Percentiles rank a stretch among this genome's conserved stretches.
Evolutionary conservation across 2,888 invertebrate genomes (phyloP).

Genomic region (Halocaridina rubra): DNA sequence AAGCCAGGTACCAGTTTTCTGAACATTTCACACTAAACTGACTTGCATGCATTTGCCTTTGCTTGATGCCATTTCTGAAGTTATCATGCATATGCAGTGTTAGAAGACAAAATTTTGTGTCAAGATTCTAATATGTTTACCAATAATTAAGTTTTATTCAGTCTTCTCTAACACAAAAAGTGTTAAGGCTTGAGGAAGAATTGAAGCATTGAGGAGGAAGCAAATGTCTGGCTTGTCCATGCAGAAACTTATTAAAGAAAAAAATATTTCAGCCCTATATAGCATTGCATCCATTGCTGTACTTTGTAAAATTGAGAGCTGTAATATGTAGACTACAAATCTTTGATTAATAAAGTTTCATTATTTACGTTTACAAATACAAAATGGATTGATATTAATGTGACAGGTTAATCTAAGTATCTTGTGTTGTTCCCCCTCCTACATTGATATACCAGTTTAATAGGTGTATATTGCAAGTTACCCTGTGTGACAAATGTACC

Average conservation of each 20-base stretch:
- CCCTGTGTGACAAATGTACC: too few relatives aligned
- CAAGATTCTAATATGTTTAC: not conserved
- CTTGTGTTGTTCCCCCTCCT: too few relatives aligned
- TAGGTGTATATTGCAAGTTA: too few relatives aligned
- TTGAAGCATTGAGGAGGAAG: conserved; percentile 18
- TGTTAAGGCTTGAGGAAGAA: conserved; percentile 38
- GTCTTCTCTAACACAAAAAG: not conserved
- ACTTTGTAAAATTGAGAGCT: not conserved
- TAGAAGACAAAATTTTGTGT: not conserved
- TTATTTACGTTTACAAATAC: too few relatives aligned
- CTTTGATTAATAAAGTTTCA: too few relatives aligned
- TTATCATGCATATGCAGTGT: not conserved
- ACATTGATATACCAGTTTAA: too few relatives aligned
- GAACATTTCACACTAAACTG: too few relatives aligned
- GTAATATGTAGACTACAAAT: too few relatives aligned
- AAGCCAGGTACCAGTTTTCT: not conserved
- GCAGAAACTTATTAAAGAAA: conserved; percentile 9
- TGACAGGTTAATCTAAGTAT: too few relatives aligned
- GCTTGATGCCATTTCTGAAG: too few relatives aligned
- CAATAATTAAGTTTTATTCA: not conserved
- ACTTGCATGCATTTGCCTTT: too few relatives aligned
- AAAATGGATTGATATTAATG: too few relatives aligned
- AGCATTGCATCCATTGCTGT: conserved; percentile 37
- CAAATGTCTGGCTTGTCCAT: conserved; percentile 22
- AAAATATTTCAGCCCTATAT: not conserved